phyloP scores from a whole-genome alignment of 2,888 invertebrate species.

The Drosophila colorata region DNA sequence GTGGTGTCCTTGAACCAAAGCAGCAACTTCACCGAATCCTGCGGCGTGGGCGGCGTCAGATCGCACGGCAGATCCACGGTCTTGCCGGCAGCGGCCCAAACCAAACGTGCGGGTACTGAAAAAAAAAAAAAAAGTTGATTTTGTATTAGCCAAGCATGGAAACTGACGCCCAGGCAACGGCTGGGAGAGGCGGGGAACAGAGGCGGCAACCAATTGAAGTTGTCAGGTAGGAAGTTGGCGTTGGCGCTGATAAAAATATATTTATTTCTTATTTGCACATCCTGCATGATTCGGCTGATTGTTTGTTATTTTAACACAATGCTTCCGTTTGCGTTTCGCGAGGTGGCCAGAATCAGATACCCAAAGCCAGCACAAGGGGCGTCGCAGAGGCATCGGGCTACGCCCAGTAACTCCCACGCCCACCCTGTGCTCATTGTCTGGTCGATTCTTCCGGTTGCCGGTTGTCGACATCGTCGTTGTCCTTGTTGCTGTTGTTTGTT shows the following conservation, averaged over 20 bases:
- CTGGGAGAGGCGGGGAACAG: background rate
- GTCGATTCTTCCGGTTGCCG: constrained; percentile 67
- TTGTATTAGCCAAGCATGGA: constrained; percentile 53
- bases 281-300: constrained; percentile 80
- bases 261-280: constrained; percentile 81
- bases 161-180: constrained; percentile 13
- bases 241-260: constrained; percentile 68
- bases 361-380: constrained; percentile 1
- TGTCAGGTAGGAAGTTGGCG: constrained; percentile 56
- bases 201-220: constrained; percentile 50
- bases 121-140: constrained; percentile 58
- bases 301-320: constrained; percentile 81
- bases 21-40: constrained; percentile 92
- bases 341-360: constrained; percentile 18
- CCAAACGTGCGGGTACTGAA: constrained; percentile 88
- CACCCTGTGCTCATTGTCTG: constrained; percentile 41
- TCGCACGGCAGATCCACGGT: constrained; percentile 94
- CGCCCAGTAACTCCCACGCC: constrained; percentile 4
- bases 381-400: background rate
- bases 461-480: constrained; percentile 58
- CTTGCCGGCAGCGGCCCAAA: constrained; percentile 92
- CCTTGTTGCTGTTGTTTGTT: constrained; percentile 46
- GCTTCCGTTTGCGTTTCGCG: constrained; percentile 70
- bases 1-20: constrained; percentile 95
- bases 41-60: constrained; percentile 89